phyloP scores from a whole-genome alignment of 2,888 invertebrate species.

The Morpho achilles region DNA sequence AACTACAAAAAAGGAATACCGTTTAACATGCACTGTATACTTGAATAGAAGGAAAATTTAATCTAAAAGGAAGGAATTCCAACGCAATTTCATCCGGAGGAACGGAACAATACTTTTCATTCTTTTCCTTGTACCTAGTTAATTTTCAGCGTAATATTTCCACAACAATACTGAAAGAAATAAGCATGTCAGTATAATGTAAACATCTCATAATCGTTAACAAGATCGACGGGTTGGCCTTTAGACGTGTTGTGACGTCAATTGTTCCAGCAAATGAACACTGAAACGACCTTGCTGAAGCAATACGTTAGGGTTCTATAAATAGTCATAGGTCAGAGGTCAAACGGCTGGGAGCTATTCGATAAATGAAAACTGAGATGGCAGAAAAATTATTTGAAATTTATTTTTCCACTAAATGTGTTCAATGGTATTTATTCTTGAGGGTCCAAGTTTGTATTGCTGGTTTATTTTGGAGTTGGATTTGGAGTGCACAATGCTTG shows the following conservation, averaged over 20 bases:
- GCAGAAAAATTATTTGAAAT: neutral
- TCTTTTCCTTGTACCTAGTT: slow-evolving; percentile 11
- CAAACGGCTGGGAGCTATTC: slow-evolving; percentile 33
- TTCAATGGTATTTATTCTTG: no score
- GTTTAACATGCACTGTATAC: slow-evolving; percentile 13
- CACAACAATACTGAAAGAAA: neutral
- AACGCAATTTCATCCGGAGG: slow-evolving; percentile 16
- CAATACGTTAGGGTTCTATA: slow-evolving; percentile 58
- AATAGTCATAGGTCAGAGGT: slow-evolving; percentile 69
- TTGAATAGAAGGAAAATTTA: slow-evolving; percentile 16
- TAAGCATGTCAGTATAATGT: slow-evolving; percentile 2
- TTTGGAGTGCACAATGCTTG: no score
- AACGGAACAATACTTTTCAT: slow-evolving; percentile 18
- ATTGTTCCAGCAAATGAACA: slow-evolving; percentile 71
- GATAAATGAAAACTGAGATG: slow-evolving; percentile 21
- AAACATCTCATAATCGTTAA: slow-evolving; percentile 27
- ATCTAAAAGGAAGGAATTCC: slow-evolving; percentile 14
- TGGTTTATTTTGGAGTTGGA: no score
- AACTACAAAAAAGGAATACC: slow-evolving; percentile 11
- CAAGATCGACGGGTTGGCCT: slow-evolving; percentile 61
- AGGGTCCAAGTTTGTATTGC: no score
- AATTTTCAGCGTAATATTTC: slow-evolving; percentile 1
- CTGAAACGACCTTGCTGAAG: slow-evolving; percentile 54
- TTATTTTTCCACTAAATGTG: no score
- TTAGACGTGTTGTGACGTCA: slow-evolving; percentile 64